A percentile compares a stretch with the other conserved stretches of the same genome.
Conservation (phyloP, 2,888 invertebrate species). For the Ormyrus thymus region DNA sequence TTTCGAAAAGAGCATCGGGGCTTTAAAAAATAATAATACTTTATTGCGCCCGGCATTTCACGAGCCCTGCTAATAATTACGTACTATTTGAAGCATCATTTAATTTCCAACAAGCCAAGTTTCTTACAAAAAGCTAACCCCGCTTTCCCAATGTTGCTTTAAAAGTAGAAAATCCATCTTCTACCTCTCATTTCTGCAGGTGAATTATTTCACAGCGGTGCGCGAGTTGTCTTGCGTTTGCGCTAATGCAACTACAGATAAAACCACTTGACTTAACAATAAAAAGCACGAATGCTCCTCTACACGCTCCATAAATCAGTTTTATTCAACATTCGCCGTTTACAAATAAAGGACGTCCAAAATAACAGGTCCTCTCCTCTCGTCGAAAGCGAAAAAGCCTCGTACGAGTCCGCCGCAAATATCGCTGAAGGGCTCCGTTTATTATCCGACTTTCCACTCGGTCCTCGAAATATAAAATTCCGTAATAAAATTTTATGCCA, state of each 20-base stretch:
- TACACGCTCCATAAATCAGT: conserved; percentile 30
- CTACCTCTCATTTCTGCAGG: too few species aligned
- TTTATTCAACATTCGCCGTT: conserved; percentile 43
- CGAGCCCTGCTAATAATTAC: too few species aligned
- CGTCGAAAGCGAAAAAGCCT: too few species aligned
- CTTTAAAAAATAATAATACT: too few species aligned
- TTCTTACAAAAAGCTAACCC: too few species aligned
- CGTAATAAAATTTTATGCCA: conserved; percentile 45
- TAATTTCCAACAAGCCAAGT: too few species aligned
- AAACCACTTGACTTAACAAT: conserved; percentile 29
- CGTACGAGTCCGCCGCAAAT: neutral
- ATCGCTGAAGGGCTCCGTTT: conserved; percentile 26
- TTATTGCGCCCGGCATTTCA: too few species aligned
- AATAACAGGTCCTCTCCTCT: neutral
- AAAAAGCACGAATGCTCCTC: conserved; percentile 23
- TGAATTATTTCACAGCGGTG: too few species aligned
- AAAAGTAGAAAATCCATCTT: too few species aligned
- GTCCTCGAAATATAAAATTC: conserved; percentile 35
- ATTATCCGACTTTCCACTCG: conserved; percentile 35
- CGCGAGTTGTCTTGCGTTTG: neutral
- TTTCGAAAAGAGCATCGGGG: too few species aligned
- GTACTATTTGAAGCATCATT: too few species aligned
- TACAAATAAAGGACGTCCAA: conserved; percentile 13
- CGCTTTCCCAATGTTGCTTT: too few species aligned
- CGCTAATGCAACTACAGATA: conserved; percentile 12